These are phyloP conservation scores for Limnothrissa miodon DNA, from an alignment of 2,113 vertebrate species.

Conservation along the genomic window DNA sequence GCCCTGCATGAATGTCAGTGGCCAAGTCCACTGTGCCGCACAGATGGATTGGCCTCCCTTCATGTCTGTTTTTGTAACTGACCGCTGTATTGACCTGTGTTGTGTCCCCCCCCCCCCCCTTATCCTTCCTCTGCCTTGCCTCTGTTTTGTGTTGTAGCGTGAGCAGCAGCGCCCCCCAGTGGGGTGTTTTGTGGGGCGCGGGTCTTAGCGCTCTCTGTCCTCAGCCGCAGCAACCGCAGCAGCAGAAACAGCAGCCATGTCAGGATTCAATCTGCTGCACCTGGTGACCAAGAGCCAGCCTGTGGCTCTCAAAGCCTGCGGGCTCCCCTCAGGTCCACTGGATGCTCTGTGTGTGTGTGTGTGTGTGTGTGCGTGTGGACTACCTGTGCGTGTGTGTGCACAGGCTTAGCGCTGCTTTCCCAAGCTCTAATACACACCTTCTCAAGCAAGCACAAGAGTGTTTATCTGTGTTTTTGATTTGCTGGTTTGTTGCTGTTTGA, in stretches of 20 bases:
- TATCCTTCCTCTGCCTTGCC: slow-evolving; percentile 64
- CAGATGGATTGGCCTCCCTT: slow-evolving; percentile 17
- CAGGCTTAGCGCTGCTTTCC: slow-evolving; percentile 51
- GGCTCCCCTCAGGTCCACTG: slow-evolving; percentile 97
- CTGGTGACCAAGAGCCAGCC: slow-evolving; percentile 98
- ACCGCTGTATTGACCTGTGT: slow-evolving; percentile 56
- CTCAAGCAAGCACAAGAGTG: slow-evolving; percentile 34
- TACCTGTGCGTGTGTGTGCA: slow-evolving; percentile 68
- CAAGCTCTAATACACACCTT: slow-evolving; percentile 65
- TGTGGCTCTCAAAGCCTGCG: slow-evolving; percentile 91
- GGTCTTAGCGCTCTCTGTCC: slow-evolving; percentile 33
- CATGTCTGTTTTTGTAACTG: slow-evolving; percentile 39
- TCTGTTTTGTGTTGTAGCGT: slow-evolving; percentile 75
- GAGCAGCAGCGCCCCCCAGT: slow-evolving; percentile 63
- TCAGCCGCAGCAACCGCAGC: slow-evolving; percentile 44
- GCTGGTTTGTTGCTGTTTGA: slow-evolving; percentile 4
- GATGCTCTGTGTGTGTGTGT: slow-evolving; percentile 82
- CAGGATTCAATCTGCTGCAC: slow-evolving; percentile 99
- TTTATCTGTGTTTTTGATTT: slow-evolving; percentile 64
- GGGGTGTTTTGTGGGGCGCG: slow-evolving; percentile 48
- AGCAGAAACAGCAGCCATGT: slow-evolving; percentile 82
- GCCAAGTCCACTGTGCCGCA: slow-evolving; percentile 19
- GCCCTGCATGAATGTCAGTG: slow-evolving; percentile 38
- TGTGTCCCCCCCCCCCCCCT: slow-evolving; percentile 59
- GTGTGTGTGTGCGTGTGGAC: slow-evolving; percentile 50